Conservation (phyloP, 2,113 vertebrate species). For the Galbula dea region DNA sequence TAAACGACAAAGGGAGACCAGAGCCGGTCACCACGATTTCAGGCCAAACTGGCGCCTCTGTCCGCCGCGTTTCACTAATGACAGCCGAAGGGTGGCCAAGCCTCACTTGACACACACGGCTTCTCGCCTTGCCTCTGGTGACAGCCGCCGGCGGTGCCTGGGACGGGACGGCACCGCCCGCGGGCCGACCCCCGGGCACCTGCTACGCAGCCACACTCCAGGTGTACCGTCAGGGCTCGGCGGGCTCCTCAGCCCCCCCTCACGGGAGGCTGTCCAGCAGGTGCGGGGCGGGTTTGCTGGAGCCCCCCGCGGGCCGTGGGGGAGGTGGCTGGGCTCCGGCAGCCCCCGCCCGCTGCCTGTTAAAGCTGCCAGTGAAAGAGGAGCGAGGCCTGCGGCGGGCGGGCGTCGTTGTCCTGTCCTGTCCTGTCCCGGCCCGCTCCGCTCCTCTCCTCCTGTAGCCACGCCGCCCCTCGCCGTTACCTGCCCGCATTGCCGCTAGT, state of each 20-base stretch:
- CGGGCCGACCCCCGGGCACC: background rate
- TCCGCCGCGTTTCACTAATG: fast-evolving
- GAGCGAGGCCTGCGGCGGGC: background rate
- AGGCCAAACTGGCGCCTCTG: background rate
- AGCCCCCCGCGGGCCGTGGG: background rate
- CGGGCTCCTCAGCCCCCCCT: background rate
- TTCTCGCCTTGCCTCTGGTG: fast-evolving
- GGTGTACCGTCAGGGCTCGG: background rate
- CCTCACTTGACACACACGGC: background rate
- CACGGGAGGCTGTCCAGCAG: background rate
- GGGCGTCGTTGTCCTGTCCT: no score
- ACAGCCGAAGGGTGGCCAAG: background rate
- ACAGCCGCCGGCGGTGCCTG: background rate
- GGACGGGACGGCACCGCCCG: background rate
- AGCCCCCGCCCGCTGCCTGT: background rate
- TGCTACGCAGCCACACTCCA: background rate
- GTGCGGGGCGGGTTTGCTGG: background rate
- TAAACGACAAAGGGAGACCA: fast-evolving
- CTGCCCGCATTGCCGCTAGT: background rate
- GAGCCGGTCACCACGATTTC: fast-evolving
- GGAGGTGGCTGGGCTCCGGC: background rate
- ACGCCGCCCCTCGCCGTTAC: background rate
- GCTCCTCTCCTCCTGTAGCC: background rate
- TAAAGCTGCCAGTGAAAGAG: background rate
- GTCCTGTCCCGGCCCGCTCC: background rate